Evolutionary conservation across 1,140 invertebrate genomes (phyloP).

Genomic region (Galleria mellonella): DNA sequence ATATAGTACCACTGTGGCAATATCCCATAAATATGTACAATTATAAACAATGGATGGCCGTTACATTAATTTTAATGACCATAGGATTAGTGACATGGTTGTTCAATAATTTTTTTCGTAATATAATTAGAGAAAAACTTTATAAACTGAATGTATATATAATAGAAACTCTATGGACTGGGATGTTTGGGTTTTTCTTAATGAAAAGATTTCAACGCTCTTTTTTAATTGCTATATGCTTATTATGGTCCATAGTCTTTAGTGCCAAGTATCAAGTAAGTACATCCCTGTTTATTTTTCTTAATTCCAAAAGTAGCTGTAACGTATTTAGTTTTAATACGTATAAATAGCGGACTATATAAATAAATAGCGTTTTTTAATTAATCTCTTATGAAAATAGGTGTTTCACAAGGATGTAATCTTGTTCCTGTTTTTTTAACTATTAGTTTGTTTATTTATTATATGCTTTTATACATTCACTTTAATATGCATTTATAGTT

Average conservation of each 20-base stretch:
- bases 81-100: neutral
- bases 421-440: too few relatives aligned
- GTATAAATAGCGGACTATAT: too few relatives aligned
- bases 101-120: too few relatives aligned
- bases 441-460: too few relatives aligned
- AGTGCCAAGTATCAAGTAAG: constrained; percentile 6
- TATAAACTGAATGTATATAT: too few relatives aligned
- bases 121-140: too few relatives aligned
- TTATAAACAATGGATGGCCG: neutral
- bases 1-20: constrained; percentile 1
- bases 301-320: too few relatives aligned
- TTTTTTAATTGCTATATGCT: neutral
- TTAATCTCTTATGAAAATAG: neutral
- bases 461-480: too few relatives aligned
- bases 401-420: too few relatives aligned
- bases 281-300: neutral
- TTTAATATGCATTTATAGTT: too few relatives aligned
- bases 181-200: neutral
- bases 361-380: too few relatives aligned
- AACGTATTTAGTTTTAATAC: too few relatives aligned
- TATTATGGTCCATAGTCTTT: neutral
- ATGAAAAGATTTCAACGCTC: neutral
- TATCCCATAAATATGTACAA: neutral
- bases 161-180: neutral
- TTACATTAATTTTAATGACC: neutral